A percentile compares a stretch with the other conserved stretches of the same genome.
phyloP scores from a whole-genome alignment of 2,797 vertebrate species.

The Chiloscyllium punctatum region DNA sequence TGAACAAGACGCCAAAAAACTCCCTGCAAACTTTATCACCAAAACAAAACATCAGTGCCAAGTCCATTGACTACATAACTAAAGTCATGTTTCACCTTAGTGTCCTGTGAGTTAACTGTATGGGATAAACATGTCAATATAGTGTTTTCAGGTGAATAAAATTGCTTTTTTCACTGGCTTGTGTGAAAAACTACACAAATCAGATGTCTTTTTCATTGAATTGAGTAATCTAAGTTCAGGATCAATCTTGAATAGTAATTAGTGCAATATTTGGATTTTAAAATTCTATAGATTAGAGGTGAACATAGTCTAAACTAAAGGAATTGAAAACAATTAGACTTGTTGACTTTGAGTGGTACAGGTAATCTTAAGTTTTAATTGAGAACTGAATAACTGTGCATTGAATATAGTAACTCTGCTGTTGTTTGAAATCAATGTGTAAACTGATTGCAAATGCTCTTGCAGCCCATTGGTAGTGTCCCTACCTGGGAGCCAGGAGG shows the following conservation, averaged over 20 bases:
- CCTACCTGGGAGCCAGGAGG: too few species aligned
- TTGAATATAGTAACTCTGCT: not conserved
- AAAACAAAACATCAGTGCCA: not conserved
- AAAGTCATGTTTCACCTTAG: not conserved
- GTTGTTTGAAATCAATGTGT: not conserved
- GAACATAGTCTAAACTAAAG: not conserved
- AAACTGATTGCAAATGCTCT: too few species aligned
- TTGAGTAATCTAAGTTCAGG: not conserved
- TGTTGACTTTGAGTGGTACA: not conserved
- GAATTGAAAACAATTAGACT: not conserved
- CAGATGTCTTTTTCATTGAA: not conserved
- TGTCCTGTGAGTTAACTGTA: not conserved
- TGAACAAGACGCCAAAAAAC: not conserved
- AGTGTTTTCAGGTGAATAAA: not conserved
- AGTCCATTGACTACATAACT: not conserved
- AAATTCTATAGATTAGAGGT: not conserved
- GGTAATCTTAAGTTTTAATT: not conserved
- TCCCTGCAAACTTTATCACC: not conserved
- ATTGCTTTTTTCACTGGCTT: not conserved
- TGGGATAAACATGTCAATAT: not conserved
- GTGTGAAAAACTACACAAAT: not conserved
- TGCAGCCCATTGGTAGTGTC: too few species aligned
- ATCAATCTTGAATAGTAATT: not conserved
- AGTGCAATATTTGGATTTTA: not conserved
- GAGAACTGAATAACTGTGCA: not conserved